A percentile compares a stretch with the other conserved stretches of the same genome.
Conservation (phyloP, 2,113 vertebrate genomes). For the Oostethus manadensis region DNA sequence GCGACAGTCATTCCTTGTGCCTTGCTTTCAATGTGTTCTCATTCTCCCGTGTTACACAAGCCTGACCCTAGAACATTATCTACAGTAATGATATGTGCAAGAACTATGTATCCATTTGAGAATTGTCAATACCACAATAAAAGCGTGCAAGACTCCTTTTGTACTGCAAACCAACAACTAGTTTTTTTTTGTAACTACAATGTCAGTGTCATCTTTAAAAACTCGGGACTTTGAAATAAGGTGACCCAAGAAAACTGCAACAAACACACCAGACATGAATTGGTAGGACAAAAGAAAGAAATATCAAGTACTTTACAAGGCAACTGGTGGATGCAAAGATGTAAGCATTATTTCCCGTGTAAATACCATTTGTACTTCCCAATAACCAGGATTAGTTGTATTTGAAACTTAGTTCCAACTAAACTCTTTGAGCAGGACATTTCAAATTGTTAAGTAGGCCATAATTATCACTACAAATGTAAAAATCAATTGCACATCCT, state of each 20-base stretch:
- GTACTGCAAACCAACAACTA: not conserved
- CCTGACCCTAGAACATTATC: constrained; percentile 10
- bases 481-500: constrained; percentile 33
- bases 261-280: not conserved
- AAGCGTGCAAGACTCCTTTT: not conserved
- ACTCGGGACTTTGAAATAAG: constrained; percentile 3
- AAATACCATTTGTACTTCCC: constrained; percentile 14
- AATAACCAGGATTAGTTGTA: not conserved
- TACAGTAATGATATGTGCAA: constrained; percentile 6
- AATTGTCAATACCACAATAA: constrained; percentile 8
- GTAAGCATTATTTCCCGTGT: not conserved
- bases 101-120: constrained; percentile 7
- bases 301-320: constrained; percentile 19
- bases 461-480: constrained; percentile 16
- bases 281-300: constrained; percentile 18
- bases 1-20: not conserved
- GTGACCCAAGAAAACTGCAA: constrained; percentile 1
- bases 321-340: constrained; percentile 7
- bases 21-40: constrained; percentile 14
- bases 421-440: constrained; percentile 23
- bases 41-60: constrained; percentile 8
- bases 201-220: not conserved
- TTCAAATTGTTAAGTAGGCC: constrained; percentile 21
- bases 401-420: not conserved
- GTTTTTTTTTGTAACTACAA: no score